phyloP scores from a whole-genome alignment of 1,140 invertebrate species.

The Neuroterus valhalla region DNA sequence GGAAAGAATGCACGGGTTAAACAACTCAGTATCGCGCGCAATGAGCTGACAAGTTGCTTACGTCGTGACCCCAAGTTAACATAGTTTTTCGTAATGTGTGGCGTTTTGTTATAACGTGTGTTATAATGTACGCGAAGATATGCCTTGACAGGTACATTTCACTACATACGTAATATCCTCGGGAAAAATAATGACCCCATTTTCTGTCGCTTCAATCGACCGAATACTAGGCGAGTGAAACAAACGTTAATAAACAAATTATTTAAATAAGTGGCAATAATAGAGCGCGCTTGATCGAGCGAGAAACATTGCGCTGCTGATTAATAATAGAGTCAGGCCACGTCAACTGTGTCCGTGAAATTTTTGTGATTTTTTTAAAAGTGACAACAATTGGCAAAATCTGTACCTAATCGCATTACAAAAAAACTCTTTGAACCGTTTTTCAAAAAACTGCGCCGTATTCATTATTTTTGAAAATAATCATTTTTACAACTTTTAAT shows the following conservation, averaged over 20 bases:
- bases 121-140: slow-evolving; percentile 22
- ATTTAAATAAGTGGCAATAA: no score
- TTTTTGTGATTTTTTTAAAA: no score
- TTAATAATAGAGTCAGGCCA: no score
- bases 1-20: slow-evolving; percentile 23
- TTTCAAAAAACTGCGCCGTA: no score
- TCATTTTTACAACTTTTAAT: no score
- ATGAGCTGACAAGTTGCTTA: slow-evolving; percentile 21
- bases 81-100: slow-evolving; percentile 27
- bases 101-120: slow-evolving; percentile 21
- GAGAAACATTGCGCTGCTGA: no score
- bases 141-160: slow-evolving; percentile 22
- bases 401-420: no score
- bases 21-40: slow-evolving; percentile 13
- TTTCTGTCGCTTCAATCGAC: background rate
- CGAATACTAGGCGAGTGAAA: background rate
- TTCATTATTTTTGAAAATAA: no score
- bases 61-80: slow-evolving; percentile 17
- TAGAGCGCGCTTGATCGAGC: no score
- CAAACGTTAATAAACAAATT: background rate
- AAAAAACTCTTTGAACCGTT: no score
- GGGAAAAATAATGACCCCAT: slow-evolving; percentile 18
- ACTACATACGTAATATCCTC: slow-evolving; percentile 22
- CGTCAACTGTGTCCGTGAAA: no score
- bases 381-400: no score